These are phyloP conservation scores for Podiceps cristatus DNA, from an alignment of 2,113 vertebrate genomes.

Conservation along the genomic window DNA sequence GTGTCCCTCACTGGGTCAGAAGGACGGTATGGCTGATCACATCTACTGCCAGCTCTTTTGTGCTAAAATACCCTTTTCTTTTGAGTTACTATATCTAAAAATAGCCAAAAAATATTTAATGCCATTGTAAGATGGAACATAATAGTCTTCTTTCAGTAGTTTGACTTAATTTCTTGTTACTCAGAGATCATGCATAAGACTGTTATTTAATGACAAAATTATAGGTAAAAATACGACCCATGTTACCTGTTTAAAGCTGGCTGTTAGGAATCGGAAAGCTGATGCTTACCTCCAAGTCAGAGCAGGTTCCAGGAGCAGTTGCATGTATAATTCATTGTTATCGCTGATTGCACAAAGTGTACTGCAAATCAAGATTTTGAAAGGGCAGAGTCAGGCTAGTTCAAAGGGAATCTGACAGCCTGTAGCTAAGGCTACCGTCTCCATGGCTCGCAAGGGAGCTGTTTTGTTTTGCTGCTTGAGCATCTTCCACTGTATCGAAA, in stretches of 20 bases:
- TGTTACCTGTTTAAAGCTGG: accelerated
- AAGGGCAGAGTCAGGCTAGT: background rate
- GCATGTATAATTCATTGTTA: background rate
- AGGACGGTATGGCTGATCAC: background rate
- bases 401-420: background rate
- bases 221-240: accelerated
- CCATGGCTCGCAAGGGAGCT: too few species aligned
- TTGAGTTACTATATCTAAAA: background rate
- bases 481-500: background rate
- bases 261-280: background rate
- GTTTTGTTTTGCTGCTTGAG: background rate
- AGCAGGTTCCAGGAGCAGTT: background rate
- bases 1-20: background rate
- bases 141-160: background rate
- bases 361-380: background rate
- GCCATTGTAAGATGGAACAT: background rate
- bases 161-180: background rate
- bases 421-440: background rate
- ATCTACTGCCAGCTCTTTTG: background rate
- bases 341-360: background rate
- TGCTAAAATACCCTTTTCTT: background rate
- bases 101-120: background rate
- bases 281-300: background rate
- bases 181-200: accelerated
- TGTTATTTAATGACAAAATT: background rate